Conservation (phyloP, 2,888 invertebrate genomes). For the Pocota personata region DNA sequence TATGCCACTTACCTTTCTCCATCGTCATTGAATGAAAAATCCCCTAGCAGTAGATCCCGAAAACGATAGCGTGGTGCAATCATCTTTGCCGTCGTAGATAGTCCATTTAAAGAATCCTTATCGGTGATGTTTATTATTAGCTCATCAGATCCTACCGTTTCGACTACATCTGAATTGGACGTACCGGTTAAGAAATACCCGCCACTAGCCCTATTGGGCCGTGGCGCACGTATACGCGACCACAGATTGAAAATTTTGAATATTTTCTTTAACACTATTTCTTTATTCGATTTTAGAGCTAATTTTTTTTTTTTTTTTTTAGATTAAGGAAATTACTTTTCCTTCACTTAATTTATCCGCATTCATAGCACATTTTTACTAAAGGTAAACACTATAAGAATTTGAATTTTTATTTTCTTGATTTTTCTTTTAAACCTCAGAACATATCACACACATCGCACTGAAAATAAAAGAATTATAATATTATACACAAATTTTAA, state of each 20-base stretch:
- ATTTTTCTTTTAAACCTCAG: neutral
- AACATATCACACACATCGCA: too few relatives aligned
- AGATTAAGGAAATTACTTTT: neutral
- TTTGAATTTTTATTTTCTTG: neutral
- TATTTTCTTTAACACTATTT: conserved; percentile 13
- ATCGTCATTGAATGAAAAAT: conserved; percentile 90
- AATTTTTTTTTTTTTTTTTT: neutral
- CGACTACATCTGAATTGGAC: conserved; percentile 77
- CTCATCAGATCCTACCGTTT: conserved; percentile 77
- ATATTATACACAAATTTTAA: too few relatives aligned
- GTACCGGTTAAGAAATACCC: conserved; percentile 79
- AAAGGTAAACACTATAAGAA: neutral
- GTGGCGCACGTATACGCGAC: conserved; percentile 82
- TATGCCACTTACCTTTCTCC: conserved; percentile 88
- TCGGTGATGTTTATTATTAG: conserved; percentile 80
- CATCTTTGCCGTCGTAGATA: conserved; percentile 78
- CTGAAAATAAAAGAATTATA: too few relatives aligned
- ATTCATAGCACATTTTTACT: neutral
- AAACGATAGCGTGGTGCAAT: conserved; percentile 88
- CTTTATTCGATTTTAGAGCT: neutral
- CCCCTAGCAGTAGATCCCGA: conserved; percentile 90
- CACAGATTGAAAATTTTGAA: conserved; percentile 81
- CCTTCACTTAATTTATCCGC: neutral
- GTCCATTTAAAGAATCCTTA: conserved; percentile 75
- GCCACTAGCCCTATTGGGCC: conserved; percentile 83